These are phyloP conservation scores for Semaprochilodus insignis DNA, from an alignment of 2,797 vertebrate species.

Conservation along the genomic window DNA sequence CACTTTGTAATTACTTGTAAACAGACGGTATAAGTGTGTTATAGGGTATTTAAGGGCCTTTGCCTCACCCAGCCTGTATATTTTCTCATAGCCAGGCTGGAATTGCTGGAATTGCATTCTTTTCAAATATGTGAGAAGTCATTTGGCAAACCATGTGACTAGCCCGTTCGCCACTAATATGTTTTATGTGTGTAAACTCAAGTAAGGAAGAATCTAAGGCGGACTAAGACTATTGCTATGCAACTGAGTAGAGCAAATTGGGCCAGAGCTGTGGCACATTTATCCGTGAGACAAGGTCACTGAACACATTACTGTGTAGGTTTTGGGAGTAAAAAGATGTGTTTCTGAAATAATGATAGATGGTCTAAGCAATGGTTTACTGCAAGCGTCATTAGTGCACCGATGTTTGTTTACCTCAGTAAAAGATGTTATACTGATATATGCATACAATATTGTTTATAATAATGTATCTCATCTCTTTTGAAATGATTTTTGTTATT, in stretches of 20 bases:
- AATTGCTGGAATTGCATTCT: not conserved
- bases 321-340: not conserved
- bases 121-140: not conserved
- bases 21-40: not conserved
- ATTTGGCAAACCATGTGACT: not conserved
- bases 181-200: constrained; percentile 5
- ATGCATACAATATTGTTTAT: no score
- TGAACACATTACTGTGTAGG: not conserved
- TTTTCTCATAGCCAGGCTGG: not conserved
- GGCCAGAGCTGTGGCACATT: not conserved
- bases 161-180: constrained; percentile 13
- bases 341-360: no score
- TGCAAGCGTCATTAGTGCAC: not conserved
- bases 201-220: not conserved
- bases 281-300: not conserved
- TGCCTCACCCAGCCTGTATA: no score
- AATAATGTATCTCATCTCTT: not conserved
- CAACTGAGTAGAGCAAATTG: not conserved
- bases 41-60: not conserved
- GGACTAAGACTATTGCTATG: not conserved
- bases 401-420: not conserved
- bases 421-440: not conserved
- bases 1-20: not conserved
- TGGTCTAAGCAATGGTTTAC: not conserved
- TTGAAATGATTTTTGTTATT: not conserved